Percentiles rank a stretch among this genome's conserved stretches.
phyloP scores from a whole-genome alignment of 2,113 vertebrate genomes.

The Cariama cristata region DNA sequence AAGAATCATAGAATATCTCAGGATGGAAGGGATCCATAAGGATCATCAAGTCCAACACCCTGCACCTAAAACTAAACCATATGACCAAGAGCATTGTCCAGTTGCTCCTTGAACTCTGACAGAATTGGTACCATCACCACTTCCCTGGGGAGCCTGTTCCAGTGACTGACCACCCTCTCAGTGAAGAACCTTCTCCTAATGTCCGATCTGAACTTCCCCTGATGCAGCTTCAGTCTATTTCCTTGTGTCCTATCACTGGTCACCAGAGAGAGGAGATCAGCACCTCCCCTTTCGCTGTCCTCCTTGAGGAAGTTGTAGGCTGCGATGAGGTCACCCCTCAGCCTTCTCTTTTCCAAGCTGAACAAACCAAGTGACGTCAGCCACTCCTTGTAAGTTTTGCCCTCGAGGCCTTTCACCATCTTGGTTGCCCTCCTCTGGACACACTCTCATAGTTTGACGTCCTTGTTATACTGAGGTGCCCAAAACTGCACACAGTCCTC shows the following conservation, averaged over 20 bases:
- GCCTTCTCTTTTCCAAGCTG: neutral
- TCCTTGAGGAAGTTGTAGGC: neutral
- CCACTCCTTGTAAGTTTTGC: rapidly evolving
- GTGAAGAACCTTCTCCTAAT: neutral
- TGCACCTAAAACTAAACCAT: no score
- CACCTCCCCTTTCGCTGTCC: rapidly evolving
- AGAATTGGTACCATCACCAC: neutral
- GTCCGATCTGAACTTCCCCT: neutral
- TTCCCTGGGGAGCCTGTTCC: neutral
- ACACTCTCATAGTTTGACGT: neutral
- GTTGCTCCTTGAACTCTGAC: neutral
- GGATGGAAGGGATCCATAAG: neutral
- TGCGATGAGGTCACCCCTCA: neutral
- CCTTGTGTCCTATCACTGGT: neutral
- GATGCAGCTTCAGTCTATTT: neutral
- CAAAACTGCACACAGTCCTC: neutral
- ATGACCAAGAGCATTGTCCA: no score
- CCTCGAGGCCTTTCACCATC: neutral
- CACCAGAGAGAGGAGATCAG: neutral
- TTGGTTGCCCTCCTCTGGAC: neutral
- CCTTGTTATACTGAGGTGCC: rapidly evolving
- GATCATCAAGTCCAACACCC: neutral
- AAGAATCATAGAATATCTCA: neutral
- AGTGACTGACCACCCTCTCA: neutral
- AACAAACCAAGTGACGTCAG: neutral